phyloP scores from a whole-genome alignment of 2,113 vertebrate genomes.

The Planiliza haematocheilus region DNA sequence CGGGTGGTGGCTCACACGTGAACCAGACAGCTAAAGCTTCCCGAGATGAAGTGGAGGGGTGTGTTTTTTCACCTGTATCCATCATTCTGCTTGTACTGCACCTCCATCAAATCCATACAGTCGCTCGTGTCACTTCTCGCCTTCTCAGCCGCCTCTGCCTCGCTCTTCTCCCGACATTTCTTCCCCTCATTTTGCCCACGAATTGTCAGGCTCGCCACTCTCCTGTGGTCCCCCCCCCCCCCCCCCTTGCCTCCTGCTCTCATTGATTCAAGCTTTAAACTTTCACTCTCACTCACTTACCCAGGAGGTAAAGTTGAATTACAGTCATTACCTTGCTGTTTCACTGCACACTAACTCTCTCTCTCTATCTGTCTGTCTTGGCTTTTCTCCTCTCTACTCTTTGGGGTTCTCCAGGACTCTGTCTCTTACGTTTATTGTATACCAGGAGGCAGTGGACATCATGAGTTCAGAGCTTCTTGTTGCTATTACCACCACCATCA shows the following conservation, averaged over 20 bases:
- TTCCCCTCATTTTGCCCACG: conserved; percentile 20
- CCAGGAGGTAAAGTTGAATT: conserved; percentile 51
- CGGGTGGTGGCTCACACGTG: conserved; percentile 13
- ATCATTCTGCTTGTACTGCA: background rate
- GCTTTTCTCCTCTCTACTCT: conserved; percentile 2
- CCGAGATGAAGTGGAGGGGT: background rate
- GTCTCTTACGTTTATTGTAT: background rate
- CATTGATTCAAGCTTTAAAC: conserved; percentile 54
- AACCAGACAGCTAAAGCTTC: conserved; percentile 12
- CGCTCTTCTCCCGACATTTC: background rate
- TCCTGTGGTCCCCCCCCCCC: background rate
- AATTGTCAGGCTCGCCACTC: background rate
- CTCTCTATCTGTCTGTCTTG: conserved; percentile 24
- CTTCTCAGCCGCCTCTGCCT: background rate
- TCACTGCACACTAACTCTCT: conserved; percentile 22
- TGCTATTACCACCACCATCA: background rate
- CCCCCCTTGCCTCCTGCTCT: background rate
- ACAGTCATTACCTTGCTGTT: conserved; percentile 45
- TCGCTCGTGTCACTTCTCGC: background rate
- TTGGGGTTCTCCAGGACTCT: background rate
- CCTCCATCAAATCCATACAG: background rate
- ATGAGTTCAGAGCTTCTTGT: conserved; percentile 12
- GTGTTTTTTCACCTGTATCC: background rate
- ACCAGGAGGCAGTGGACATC: background rate
- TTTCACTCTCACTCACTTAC: conserved; percentile 50